A percentile compares a stretch with the other conserved stretches of the same genome.
These are phyloP conservation scores for Homalodisca vitripennis DNA, from an alignment of 1,140 invertebrate species.

Conservation along the genomic window DNA sequence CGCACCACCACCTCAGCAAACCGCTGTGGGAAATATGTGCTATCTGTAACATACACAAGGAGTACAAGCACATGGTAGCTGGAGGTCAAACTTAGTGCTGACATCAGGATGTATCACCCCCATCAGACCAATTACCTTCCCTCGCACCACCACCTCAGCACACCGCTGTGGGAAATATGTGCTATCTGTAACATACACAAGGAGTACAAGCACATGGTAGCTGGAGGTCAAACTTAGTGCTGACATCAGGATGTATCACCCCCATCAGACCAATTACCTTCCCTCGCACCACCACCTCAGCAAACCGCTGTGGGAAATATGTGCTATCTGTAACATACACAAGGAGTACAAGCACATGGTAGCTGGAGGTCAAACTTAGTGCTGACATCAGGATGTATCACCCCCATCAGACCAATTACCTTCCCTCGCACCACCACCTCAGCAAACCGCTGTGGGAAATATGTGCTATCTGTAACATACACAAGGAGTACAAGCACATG, in stretches of 20 bases:
- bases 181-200: conserved; percentile 64
- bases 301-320: conserved; percentile 91
- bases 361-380: conserved; percentile 56
- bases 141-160: conserved; percentile 79
- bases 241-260: conserved; percentile 89
- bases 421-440: conserved; percentile 72
- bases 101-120: conserved; percentile 95
- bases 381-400: conserved; percentile 91
- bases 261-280: conserved; percentile 82
- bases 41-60: conserved; percentile 62
- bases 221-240: conserved; percentile 61
- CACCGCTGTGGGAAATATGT: conserved; percentile 91
- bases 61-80: conserved; percentile 1
- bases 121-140: conserved; percentile 75
- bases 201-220: conserved; percentile 11
- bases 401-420: conserved; percentile 83
- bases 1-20: conserved; percentile 86
- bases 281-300: conserved; percentile 75
- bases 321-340: conserved; percentile 68
- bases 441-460: conserved; percentile 90
- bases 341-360: background rate
- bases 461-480: conserved; percentile 74
- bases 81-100: conserved; percentile 61
- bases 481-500: conserved; percentile 14
- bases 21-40: conserved; percentile 86